Evolutionary conservation across 2,888 invertebrate genomes (phyloP).

Genomic region (Muscina levida): DNA sequence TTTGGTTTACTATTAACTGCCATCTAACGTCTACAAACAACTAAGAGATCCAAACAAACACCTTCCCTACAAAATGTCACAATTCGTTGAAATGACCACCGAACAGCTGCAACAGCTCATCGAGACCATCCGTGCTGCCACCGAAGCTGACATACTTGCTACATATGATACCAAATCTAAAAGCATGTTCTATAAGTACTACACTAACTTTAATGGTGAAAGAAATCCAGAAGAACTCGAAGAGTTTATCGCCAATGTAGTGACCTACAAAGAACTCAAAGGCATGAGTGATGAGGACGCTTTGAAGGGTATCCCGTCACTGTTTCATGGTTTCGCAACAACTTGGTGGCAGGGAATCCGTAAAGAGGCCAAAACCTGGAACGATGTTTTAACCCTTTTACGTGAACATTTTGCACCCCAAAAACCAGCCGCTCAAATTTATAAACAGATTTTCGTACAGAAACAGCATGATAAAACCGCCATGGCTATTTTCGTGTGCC

Average conservation of each 20-base stretch:
- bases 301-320: constrained; percentile 73
- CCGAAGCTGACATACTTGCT: constrained; percentile 58
- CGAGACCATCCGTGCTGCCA: constrained; percentile 68
- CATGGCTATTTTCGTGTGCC: constrained; percentile 75
- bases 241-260: too few species aligned
- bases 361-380: too few species aligned
- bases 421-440: constrained; percentile 76
- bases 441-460: constrained; percentile 75
- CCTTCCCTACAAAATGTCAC: constrained; percentile 59
- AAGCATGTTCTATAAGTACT: constrained; percentile 70
- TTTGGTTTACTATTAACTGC: too few species aligned
- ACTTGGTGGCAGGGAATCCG: too few species aligned
- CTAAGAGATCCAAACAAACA: too few species aligned
- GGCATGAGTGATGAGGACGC: constrained; percentile 76
- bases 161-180: constrained; percentile 69
- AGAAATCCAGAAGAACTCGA: too few species aligned
- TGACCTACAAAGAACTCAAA: too few species aligned
- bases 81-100: constrained; percentile 71
- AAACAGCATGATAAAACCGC: constrained; percentile 68
- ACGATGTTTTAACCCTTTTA: too few species aligned
- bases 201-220: constrained; percentile 74
- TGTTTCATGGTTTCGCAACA: too few species aligned
- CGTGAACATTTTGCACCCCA: too few species aligned
- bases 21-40: too few species aligned
- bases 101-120: constrained; percentile 70